phyloP scores from a whole-genome alignment of 30 jellyfish, hydroid and myxozoan species.

The Hydra vulgaris region DNA sequence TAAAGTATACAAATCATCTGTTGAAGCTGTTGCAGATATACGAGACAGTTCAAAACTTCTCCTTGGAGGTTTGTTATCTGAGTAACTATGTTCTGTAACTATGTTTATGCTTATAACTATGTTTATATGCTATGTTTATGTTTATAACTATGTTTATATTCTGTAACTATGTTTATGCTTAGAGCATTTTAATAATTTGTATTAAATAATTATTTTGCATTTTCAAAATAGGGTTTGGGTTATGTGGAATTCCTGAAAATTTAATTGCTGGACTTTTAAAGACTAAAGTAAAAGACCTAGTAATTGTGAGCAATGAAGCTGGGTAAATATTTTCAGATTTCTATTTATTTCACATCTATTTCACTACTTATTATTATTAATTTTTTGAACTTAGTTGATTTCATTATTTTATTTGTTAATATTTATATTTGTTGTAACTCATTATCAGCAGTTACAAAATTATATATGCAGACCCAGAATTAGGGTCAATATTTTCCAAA shows the following conservation, averaged over 20 bases:
- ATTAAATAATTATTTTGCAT: too few species aligned
- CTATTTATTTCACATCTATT: background rate
- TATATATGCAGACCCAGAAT: too few species aligned
- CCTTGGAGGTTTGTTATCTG: slow-evolving; percentile 62
- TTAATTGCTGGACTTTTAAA: slow-evolving; percentile 61
- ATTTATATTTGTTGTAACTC: too few species aligned
- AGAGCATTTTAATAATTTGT: too few species aligned
- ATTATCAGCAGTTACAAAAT: too few species aligned
- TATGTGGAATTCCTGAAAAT: slow-evolving; percentile 97
- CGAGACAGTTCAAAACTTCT: slow-evolving; percentile 66
- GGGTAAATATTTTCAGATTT: slow-evolving; percentile 34
- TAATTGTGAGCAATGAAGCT: slow-evolving; percentile 86
- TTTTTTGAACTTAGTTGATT: too few species aligned
- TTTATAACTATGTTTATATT: too few species aligned
- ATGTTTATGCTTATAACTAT: too few species aligned
- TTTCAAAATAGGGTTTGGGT: slow-evolving; percentile 97
- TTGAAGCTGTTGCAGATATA: slow-evolving; percentile 65
- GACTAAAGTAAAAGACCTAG: slow-evolving; percentile 50
- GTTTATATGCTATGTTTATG: too few species aligned
- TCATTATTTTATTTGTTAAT: background rate
- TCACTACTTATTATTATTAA: background rate
- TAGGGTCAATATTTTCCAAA: too few species aligned
- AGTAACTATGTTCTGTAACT: background rate
- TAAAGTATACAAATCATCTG: slow-evolving; percentile 35
- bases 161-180: too few species aligned